Evolutionary conservation across 53 echinoderm and acorn worm species (phyloP), one percentile per base, ranked within the genome.

Genomic region (Antedon mediterranea): DNA sequence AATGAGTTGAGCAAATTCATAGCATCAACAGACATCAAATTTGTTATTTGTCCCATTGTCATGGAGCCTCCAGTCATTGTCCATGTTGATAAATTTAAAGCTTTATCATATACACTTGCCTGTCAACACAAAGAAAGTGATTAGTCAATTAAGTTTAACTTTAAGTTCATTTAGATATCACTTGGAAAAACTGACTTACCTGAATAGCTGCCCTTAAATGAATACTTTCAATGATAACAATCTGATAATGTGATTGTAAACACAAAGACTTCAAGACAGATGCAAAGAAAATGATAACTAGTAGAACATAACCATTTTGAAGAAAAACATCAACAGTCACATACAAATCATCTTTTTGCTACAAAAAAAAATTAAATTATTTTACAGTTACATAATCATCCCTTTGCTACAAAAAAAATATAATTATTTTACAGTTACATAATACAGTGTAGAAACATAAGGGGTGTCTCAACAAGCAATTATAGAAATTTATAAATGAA

Each of bases 1-100:
- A 81, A 31, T 0, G 89, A 89, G 76, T 84, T 84, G 6, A 87
- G 81, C 4, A 94, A 44, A 72, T 89, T 83, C 30, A 78, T 76
- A 0, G 94, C 84, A 74, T 94, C 94, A 34, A 88, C 86, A 8
- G 90, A 94, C 94, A 94, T 94, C 71, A 91, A 91, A 76, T 94
- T 94, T 73, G 94, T 91, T 32, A 94, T 94, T 80, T 89, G 91
- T 43, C 94, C 94, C 85, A 90, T 94, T 9, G 94, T 91, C 94
- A 94, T 94, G 3, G 82, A 74, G 28, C 94, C 94, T 31, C 94
- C 88, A 0, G 81, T 83, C 85, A 94, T 94, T 33, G 89, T 87
- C 75, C 85, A 91, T 43, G 84, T 89, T 0, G 94, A 94, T 7
- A 94, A 85, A 44, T 89, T 86, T n/a, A 94, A 86, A 3, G 91